Percentiles rank a stretch among this genome's conserved stretches.
Conservation (phyloP, 2,797 vertebrate genomes). For the Streptopelia turtur region DNA sequence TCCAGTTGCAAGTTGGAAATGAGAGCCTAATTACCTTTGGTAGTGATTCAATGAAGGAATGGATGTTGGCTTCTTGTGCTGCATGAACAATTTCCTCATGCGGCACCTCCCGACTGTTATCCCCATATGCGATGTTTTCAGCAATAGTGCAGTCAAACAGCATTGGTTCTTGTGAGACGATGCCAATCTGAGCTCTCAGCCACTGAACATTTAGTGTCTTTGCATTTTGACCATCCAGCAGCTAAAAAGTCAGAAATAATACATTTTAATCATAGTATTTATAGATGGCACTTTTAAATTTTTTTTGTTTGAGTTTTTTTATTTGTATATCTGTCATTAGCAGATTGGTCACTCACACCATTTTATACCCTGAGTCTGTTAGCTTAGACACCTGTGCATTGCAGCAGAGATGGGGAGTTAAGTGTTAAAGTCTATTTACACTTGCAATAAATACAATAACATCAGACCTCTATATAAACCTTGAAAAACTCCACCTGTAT, state of each 20-base stretch:
- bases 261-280: neutral
- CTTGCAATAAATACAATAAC: neutral
- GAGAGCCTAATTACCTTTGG: slow-evolving; percentile 80
- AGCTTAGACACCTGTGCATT: neutral
- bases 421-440: neutral
- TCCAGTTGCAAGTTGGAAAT: neutral
- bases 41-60: slow-evolving; percentile 88
- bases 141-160: slow-evolving; percentile 93
- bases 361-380: neutral
- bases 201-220: slow-evolving; percentile 90
- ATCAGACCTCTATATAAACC: neutral
- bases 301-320: neutral
- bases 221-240: slow-evolving; percentile 78
- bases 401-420: neutral
- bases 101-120: slow-evolving; percentile 85
- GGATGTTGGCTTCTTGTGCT: slow-evolving; percentile 91
- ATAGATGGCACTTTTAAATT: no score
- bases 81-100: slow-evolving; percentile 86
- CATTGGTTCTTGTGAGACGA: slow-evolving; percentile 94
- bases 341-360: neutral
- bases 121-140: slow-evolving; percentile 95
- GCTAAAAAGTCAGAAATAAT: slow-evolving; percentile 62
- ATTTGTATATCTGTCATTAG: neutral
- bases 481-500: neutral
- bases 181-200: slow-evolving; percentile 91